Evolutionary conservation across 2,888 invertebrate species (phyloP).

Genomic region (Parelbella ahira): DNA sequence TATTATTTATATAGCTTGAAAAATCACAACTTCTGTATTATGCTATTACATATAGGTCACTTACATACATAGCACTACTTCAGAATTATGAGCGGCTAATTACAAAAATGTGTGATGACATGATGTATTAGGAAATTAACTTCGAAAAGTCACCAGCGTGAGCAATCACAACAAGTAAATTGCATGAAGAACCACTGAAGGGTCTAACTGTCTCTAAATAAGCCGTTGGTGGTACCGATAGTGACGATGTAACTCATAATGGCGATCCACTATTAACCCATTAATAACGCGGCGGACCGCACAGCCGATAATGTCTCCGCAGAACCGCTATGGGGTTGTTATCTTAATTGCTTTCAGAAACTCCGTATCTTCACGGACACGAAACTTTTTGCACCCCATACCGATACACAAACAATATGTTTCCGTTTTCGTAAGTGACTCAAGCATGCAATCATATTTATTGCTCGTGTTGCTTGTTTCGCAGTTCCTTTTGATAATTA

Average conservation of each 20-base stretch:
- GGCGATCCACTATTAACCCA: slow-evolving; percentile 40
- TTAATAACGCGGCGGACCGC: slow-evolving; percentile 47
- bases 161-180: no score
- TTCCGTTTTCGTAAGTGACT: slow-evolving; percentile 1
- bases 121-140: no score
- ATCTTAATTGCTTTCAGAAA: slow-evolving; percentile 61
- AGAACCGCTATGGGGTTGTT: slow-evolving; percentile 46
- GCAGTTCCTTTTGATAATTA: slow-evolving; percentile 1
- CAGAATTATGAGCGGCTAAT: no score
- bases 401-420: slow-evolving; percentile 26
- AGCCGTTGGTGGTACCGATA: slow-evolving; percentile 13
- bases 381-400: slow-evolving; percentile 36
- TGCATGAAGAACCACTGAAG: neutral
- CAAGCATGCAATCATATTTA: slow-evolving; percentile 2
- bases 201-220: slow-evolving; percentile 2
- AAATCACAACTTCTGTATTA: no score
- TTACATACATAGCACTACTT: no score
- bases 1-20: no score
- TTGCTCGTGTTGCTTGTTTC: slow-evolving; percentile 3
- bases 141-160: no score
- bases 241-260: slow-evolving; percentile 29
- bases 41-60: no score
- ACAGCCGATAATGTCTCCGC: slow-evolving; percentile 44
- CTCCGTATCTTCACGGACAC: slow-evolving; percentile 42
- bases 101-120: no score